These are phyloP conservation scores for Cephus sareptanus DNA, from an alignment of 2,888 invertebrate species.

Conservation along the genomic window DNA sequence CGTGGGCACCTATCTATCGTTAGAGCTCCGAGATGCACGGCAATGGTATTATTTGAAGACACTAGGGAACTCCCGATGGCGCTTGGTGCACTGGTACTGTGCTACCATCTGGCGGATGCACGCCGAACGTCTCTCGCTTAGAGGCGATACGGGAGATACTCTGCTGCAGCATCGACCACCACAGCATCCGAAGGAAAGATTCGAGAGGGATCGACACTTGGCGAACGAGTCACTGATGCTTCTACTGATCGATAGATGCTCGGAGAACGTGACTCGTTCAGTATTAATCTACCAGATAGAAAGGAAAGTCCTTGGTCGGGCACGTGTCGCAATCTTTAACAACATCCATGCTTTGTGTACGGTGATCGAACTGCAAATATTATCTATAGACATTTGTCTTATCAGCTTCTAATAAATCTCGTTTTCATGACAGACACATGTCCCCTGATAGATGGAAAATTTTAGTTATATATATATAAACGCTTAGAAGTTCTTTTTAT, in stretches of 20 bases:
- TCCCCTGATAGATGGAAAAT: neutral
- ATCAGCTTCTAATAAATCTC: neutral
- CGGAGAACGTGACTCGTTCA: neutral
- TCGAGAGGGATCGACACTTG: neutral
- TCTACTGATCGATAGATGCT: neutral
- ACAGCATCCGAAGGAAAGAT: neutral
- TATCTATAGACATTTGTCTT: neutral
- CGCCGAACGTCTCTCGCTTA: neutral
- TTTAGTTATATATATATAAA: neutral
- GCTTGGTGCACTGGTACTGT: constrained; percentile 29
- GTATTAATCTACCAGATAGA: neutral
- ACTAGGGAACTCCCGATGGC: neutral
- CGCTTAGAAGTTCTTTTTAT: neutral
- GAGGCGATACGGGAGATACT: neutral
- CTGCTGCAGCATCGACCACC: neutral
- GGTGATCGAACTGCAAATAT: neutral
- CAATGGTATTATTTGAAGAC: neutral
- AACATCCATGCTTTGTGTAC: neutral
- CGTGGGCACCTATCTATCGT: neutral
- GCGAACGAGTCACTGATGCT: neutral
- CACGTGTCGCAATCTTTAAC: neutral
- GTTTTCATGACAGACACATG: neutral
- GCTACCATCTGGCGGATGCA: constrained; percentile 41
- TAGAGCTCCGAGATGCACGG: neutral
- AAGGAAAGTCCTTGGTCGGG: neutral